These are phyloP conservation scores for Polyploca ridens DNA, from an alignment of 2,888 invertebrate species.

Conservation along the genomic window DNA sequence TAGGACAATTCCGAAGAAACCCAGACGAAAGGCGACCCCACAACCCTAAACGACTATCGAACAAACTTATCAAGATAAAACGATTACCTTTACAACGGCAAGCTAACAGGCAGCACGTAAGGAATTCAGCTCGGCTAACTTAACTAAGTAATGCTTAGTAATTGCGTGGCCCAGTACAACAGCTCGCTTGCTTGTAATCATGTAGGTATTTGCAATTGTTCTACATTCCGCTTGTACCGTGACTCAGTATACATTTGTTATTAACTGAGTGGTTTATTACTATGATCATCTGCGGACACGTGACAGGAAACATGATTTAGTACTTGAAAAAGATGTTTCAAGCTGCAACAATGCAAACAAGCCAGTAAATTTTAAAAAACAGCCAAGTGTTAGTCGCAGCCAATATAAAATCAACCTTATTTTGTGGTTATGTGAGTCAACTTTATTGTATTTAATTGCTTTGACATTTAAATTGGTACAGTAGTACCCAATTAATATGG, in stretches of 20 bases:
- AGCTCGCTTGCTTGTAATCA: conserved; percentile 17
- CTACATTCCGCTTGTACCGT: conserved; percentile 36
- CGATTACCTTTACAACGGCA: background rate
- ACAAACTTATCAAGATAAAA: conserved; percentile 2
- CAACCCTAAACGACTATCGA: background rate
- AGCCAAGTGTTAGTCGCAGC: too few relatives aligned
- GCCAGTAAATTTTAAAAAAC: too few relatives aligned
- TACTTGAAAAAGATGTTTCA: background rate
- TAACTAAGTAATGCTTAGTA: conserved; percentile 15
- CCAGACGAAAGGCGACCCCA: too few relatives aligned
- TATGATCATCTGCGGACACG: background rate
- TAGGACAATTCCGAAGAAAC: too few relatives aligned
- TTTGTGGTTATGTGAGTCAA: too few relatives aligned
- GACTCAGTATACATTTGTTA: conserved; percentile 27
- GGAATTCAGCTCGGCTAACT: conserved; percentile 13
- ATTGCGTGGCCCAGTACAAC: conserved; percentile 12
- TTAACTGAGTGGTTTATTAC: conserved; percentile 3
- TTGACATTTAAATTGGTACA: too few relatives aligned
- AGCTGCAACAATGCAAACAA: too few relatives aligned
- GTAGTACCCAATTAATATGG: too few relatives aligned
- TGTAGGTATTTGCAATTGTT: conserved; percentile 37
- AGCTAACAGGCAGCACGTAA: conserved; percentile 4
- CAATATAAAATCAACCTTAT: too few relatives aligned
- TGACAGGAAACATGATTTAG: background rate
- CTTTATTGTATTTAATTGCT: too few relatives aligned